Evolutionary conservation across 2,113 vertebrate species (phyloP).

Genomic region (Notothenia rossii): DNA sequence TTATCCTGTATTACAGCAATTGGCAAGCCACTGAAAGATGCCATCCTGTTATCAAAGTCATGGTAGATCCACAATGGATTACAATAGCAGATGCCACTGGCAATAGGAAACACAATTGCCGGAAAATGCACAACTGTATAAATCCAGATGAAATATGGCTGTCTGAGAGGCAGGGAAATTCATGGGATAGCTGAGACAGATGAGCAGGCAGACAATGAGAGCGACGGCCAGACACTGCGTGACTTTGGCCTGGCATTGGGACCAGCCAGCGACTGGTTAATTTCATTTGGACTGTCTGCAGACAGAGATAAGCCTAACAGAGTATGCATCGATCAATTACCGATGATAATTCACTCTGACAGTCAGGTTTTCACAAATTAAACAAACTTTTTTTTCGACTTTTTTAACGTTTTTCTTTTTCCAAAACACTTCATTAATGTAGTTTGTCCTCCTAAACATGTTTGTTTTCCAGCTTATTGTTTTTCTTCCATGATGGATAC

Average conservation of each 20-base stretch:
- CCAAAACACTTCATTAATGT: too few relatives aligned
- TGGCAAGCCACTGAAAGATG: neutral
- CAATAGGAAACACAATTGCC: neutral
- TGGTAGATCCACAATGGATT: neutral
- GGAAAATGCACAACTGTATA: neutral
- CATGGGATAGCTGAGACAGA: neutral
- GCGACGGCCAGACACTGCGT: conserved; percentile 25
- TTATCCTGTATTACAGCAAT: neutral
- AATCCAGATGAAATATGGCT: neutral
- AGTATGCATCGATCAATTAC: conserved; percentile 48
- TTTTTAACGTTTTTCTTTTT: neutral
- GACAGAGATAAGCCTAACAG: conserved; percentile 46
- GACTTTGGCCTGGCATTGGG: conserved; percentile 66
- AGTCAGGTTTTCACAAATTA: conserved; percentile 42
- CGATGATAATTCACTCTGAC: conserved; percentile 49
- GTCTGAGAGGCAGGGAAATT: conserved; percentile 1
- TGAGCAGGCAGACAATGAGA: conserved; percentile 20
- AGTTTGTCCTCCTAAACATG: neutral
- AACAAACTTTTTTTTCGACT: conserved; percentile 20
- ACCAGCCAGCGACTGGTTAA: conserved; percentile 50
- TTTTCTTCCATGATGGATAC: neutral
- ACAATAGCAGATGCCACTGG: neutral
- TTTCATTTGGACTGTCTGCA: conserved; percentile 64
- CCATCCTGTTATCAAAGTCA: neutral
- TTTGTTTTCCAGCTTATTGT: neutral